Percentiles rank a stretch among this genome's conserved stretches.
Conservation (phyloP, 1,140 invertebrate species). For the Ptiloglossa arizonensis region DNA sequence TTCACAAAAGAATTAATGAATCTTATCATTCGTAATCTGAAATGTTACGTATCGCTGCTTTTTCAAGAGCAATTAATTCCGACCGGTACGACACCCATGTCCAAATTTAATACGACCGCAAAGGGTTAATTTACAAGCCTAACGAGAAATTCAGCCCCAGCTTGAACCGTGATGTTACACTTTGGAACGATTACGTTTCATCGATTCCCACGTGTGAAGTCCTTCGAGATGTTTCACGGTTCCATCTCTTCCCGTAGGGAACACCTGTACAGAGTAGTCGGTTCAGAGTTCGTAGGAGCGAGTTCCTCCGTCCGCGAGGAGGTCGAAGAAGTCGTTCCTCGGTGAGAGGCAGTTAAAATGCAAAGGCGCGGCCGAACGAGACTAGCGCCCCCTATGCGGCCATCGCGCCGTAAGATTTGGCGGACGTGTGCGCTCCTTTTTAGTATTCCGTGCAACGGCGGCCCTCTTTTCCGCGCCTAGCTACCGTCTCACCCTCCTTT, state of each 20-base stretch:
- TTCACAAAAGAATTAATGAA: too few species aligned
- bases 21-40: too few species aligned
- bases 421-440: constrained; percentile 67
- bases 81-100: too few species aligned
- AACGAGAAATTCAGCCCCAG: too few species aligned
- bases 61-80: too few species aligned
- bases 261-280: background rate
- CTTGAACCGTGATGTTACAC: too few species aligned
- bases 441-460: constrained; percentile 76
- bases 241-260: background rate
- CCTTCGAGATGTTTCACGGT: too few species aligned
- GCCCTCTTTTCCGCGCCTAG: constrained; percentile 71
- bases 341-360: constrained; percentile 77
- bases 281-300: background rate
- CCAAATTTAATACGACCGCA: too few species aligned
- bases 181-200: too few species aligned
- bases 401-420: constrained; percentile 73
- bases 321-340: constrained; percentile 1
- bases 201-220: too few species aligned
- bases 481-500: constrained; percentile 12
- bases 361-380: constrained; percentile 79
- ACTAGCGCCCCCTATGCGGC: constrained; percentile 42
- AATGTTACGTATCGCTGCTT: too few species aligned
- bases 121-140: too few species aligned
- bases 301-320: background rate